Evolutionary conservation across 2,113 vertebrate species (phyloP).

Genomic region (Corvus moneduloides): DNA sequence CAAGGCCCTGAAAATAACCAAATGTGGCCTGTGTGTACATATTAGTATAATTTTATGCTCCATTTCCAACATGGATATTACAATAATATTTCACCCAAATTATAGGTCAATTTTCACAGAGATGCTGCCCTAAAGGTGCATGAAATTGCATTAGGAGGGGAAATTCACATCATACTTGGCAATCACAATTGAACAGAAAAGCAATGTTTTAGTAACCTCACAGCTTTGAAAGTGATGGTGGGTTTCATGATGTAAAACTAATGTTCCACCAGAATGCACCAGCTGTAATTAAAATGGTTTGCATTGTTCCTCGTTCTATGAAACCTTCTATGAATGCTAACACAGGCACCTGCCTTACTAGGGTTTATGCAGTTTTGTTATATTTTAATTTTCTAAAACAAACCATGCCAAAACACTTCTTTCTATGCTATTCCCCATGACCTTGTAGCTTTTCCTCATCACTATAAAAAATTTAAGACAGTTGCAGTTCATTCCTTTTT

Average conservation of each 20-base stretch:
- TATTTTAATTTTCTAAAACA: neutral
- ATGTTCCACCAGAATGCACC: neutral
- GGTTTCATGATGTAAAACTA: neutral
- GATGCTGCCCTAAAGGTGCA: slow-evolving; percentile 33
- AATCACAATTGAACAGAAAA: slow-evolving; percentile 1
- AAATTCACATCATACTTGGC: neutral
- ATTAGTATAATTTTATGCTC: slow-evolving; percentile 37
- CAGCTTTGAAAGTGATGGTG: neutral
- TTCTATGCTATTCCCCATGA: neutral
- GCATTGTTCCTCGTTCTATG: neutral
- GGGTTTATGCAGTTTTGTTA: neutral
- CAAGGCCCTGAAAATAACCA: neutral
- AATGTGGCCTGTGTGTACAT: neutral
- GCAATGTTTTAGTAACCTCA: neutral
- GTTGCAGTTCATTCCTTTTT: neutral
- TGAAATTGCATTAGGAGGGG: slow-evolving; percentile 1
- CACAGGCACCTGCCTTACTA: neutral
- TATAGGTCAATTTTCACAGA: slow-evolving; percentile 33
- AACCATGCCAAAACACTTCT: neutral
- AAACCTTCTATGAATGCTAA: neutral
- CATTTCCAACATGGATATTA: slow-evolving; percentile 33
- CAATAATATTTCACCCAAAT: slow-evolving; percentile 46
- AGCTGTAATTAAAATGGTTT: slow-evolving; percentile 5
- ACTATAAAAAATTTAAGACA: neutral
- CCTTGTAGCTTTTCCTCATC: neutral